Evolutionary conservation across 2,113 vertebrate species (phyloP), one percentile per base, ranked within the genome.

Genomic region (Hypanus sabinus): DNA sequence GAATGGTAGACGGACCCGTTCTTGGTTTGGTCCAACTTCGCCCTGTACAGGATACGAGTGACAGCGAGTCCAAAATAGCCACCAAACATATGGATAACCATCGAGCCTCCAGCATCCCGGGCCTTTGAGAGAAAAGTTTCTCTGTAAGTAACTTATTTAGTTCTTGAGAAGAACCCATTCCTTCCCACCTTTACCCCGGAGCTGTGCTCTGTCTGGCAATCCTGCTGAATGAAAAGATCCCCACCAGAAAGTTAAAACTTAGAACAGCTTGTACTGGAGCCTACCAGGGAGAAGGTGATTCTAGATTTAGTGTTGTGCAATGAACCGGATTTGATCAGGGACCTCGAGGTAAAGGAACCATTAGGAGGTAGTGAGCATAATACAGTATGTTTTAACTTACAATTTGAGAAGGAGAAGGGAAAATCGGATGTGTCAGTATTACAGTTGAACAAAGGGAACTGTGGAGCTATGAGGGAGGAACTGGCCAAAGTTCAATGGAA

Each of bases 21-120:
- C 95, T 98, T 98, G 94, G 97, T 98, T 94, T 96, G 96, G 24
- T 98, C 94, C 77, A 99, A 95, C 77, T 98, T 98, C 93, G 97
- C 97, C 85, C 98, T 96, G 94, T 98, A 98, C 90, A 99, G 98
- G 94, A 99, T 94, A 95, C 98, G 96, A 94, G 98, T 98, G 95
- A 99, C 98, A 0, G 97, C 96, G 94, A 99, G 96, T 93, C 99
- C 99, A 94, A 98, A 99, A 95, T 99, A 99, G 46, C 97, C 98
- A 75, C 99, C 98, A 0, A 99, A 99, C 36, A 96, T 96, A 94
- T 99, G 99, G 95, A 99, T 99, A 94, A 98, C 97, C 98, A 99
- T 99, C 94, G 99, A 98, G 94, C 99, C 99, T 27, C 99, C 99
- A 0, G 98, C 97, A 12, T 99, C 99, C 95, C 96, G 97, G 71